Evolutionary conservation across 2,113 vertebrate species (phyloP).

Genomic region (Apteryx owenii): DNA sequence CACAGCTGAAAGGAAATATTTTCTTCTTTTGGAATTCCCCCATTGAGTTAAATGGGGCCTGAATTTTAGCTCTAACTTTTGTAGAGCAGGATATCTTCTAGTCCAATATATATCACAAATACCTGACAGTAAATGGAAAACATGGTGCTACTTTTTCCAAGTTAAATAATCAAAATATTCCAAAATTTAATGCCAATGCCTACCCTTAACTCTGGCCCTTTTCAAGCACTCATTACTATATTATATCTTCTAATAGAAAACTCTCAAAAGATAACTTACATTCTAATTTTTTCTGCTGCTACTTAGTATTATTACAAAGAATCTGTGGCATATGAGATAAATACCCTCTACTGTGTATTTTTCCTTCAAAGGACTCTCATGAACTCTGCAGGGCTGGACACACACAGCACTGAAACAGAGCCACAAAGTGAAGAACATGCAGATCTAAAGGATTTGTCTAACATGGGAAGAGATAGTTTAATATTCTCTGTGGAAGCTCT

Average conservation of each 20-base stretch:
- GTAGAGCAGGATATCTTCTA: background rate
- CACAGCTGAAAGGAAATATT: background rate
- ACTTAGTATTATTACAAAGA: background rate
- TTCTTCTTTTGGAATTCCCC: background rate
- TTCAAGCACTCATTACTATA: background rate
- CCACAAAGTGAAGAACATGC: background rate
- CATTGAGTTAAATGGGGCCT: fast-evolving
- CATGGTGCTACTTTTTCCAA: background rate
- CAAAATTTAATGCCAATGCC: background rate
- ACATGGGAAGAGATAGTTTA: background rate
- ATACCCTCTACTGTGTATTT: background rate
- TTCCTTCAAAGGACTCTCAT: background rate
- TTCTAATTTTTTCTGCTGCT: background rate
- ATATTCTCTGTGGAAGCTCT: background rate
- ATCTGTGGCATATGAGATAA: background rate
- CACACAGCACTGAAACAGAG: background rate
- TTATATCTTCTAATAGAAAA: background rate
- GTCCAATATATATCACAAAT: background rate
- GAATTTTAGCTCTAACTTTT: background rate
- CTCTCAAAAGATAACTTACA: background rate
- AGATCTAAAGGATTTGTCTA: background rate
- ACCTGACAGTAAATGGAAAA: background rate
- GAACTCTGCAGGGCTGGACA: background rate
- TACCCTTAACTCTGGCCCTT: background rate
- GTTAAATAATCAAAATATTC: background rate